Percentiles rank a stretch among this genome's conserved stretches.
These are phyloP conservation scores for Unio pictorum DNA, from an alignment of 2,888 invertebrate species.

Conservation along the genomic window DNA sequence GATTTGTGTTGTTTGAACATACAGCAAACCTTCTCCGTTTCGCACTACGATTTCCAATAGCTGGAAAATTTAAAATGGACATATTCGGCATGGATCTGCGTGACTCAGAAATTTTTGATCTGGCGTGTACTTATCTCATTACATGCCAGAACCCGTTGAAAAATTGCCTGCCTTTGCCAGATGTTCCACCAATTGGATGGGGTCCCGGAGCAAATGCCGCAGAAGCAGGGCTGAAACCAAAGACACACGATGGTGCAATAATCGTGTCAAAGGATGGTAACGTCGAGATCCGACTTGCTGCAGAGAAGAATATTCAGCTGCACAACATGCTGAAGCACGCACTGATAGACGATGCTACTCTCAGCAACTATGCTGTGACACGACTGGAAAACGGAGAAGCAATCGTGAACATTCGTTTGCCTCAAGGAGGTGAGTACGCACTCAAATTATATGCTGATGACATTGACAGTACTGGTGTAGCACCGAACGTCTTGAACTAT, in stretches of 20 bases:
- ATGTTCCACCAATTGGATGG: slow-evolving; percentile 67
- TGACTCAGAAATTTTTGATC: slow-evolving; percentile 61
- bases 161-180: slow-evolving; percentile 62
- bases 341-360: slow-evolving; percentile 58
- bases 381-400: slow-evolving; percentile 58
- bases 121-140: slow-evolving; percentile 66
- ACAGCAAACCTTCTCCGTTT: slow-evolving; percentile 52
- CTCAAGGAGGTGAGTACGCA: slow-evolving; percentile 63
- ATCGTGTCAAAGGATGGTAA: slow-evolving; percentile 62
- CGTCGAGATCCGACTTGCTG: slow-evolving; percentile 60
- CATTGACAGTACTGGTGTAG: slow-evolving; percentile 54
- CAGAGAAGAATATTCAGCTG: slow-evolving; percentile 52
- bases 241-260: slow-evolving; percentile 61
- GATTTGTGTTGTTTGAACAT: slow-evolving; percentile 66
- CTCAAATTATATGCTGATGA: slow-evolving; percentile 65
- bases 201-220: slow-evolving; percentile 61
- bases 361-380: slow-evolving; percentile 61
- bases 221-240: slow-evolving; percentile 58
- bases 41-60: slow-evolving; percentile 55
- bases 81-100: slow-evolving; percentile 61
- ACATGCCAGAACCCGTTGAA: slow-evolving; percentile 54
- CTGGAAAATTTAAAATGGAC: slow-evolving; percentile 66
- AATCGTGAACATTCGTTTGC: slow-evolving; percentile 60
- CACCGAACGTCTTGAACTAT: slow-evolving; percentile 68
- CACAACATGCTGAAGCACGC: slow-evolving; percentile 63